phyloP scores from a whole-genome alignment of 2,888 invertebrate genomes.

The Parthenolecanium corni region DNA sequence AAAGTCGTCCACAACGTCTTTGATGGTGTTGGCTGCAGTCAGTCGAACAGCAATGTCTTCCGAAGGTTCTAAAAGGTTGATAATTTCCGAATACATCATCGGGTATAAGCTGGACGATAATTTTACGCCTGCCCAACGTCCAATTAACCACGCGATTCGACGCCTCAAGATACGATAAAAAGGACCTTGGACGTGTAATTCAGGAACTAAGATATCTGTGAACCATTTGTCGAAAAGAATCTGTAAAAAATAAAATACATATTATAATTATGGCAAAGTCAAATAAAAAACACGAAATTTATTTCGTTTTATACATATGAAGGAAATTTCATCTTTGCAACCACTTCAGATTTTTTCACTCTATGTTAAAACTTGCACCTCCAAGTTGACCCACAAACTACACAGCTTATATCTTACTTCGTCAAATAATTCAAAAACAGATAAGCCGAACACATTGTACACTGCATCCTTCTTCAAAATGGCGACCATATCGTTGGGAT shows the following conservation, averaged over 20 bases:
- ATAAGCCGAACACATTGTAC: constrained; percentile 80
- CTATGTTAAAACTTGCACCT: not conserved
- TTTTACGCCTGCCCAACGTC: constrained; percentile 60
- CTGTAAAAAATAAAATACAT: constrained; percentile 38
- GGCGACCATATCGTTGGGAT: constrained; percentile 59
- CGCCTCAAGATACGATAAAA: constrained; percentile 74
- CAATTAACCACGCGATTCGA: constrained; percentile 73
- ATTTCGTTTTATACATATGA: no score
- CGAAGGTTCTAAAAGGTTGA: constrained; percentile 57
- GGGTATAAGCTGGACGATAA: constrained; percentile 67
- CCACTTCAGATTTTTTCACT: no score
- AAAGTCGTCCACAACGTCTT: constrained; percentile 79
- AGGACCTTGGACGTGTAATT: constrained; percentile 67
- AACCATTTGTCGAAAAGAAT: constrained; percentile 92
- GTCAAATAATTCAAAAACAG: constrained; percentile 80
- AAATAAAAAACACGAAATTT: no score
- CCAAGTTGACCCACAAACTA: not conserved
- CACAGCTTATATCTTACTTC: constrained; percentile 47
- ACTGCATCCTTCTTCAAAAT: constrained; percentile 85
- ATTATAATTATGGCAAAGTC: not conserved
- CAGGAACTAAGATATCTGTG: constrained; percentile 62
- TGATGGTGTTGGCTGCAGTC: constrained; percentile 72
- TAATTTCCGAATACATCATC: constrained; percentile 62
- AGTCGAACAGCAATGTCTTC: constrained; percentile 84
- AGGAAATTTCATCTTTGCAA: no score